Evolutionary conservation across 2,888 invertebrate genomes (phyloP).

Genomic region (Anthoptus insignis): DNA sequence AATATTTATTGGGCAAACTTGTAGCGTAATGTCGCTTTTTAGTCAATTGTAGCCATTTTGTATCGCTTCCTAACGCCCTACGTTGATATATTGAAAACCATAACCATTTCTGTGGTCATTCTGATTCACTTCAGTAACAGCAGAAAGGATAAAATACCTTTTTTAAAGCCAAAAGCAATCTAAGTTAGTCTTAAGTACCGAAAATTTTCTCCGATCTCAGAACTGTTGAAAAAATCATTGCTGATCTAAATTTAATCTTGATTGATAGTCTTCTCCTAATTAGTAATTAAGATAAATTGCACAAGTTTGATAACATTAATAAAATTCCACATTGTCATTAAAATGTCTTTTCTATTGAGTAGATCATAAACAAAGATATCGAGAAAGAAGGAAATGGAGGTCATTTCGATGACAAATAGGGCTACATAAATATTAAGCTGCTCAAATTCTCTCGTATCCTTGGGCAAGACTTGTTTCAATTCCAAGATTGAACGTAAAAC

Average conservation of each 20-base stretch:
- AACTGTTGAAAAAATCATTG: too few relatives aligned
- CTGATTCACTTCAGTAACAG: slow-evolving; percentile 54
- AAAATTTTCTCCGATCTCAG: too few relatives aligned
- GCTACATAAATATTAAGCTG: slow-evolving; percentile 35
- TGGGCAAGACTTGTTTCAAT: slow-evolving; percentile 35
- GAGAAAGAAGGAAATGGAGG: slow-evolving; percentile 31
- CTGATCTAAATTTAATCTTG: too few relatives aligned
- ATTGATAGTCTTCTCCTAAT: too few relatives aligned
- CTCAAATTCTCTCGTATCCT: slow-evolving; percentile 32
- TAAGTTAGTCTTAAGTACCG: too few relatives aligned
- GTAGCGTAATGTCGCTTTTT: slow-evolving; percentile 80
- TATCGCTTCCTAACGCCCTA: slow-evolving; percentile 61
- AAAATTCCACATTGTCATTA: slow-evolving; percentile 20
- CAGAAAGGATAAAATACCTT: background rate
- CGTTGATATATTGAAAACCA: slow-evolving; percentile 64
- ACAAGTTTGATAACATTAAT: too few relatives aligned
- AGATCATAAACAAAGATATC: slow-evolving; percentile 32
- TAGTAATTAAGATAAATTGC: too few relatives aligned
- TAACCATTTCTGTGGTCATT: slow-evolving; percentile 69
- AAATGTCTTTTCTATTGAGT: slow-evolving; percentile 19
- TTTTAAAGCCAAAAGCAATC: background rate
- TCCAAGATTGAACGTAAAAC: slow-evolving; percentile 38
- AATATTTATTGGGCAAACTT: slow-evolving; percentile 85
- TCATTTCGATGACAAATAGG: slow-evolving; percentile 40
- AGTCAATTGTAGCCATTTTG: slow-evolving; percentile 78